Conservation (phyloP, 2,888 invertebrate genomes). For the Himalopsyche tibetana region DNA sequence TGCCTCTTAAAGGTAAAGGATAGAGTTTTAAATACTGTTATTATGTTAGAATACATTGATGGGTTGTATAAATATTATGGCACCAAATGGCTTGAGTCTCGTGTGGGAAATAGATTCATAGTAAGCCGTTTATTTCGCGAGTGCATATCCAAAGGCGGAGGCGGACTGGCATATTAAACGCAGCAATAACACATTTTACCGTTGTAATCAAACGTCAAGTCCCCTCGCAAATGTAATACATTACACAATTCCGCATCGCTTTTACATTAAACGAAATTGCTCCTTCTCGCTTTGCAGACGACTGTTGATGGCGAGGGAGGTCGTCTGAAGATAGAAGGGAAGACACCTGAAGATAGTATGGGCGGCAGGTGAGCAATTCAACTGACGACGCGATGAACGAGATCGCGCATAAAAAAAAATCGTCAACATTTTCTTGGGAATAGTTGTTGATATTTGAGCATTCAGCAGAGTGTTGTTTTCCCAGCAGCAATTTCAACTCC, state of each 20-base stretch:
- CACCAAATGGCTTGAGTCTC: background rate
- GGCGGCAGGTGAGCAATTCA: conserved; percentile 40
- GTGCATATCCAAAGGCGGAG: background rate
- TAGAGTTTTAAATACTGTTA: too few species aligned
- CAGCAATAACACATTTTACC: conserved; percentile 55
- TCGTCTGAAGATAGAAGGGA: background rate
- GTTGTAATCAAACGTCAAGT: conserved; percentile 54
- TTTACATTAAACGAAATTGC: conserved; percentile 54
- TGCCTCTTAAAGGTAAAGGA: too few species aligned
- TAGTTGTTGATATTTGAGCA: background rate
- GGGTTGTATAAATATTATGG: too few species aligned
- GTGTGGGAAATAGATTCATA: background rate
- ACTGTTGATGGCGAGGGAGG: background rate
- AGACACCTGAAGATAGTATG: conserved; percentile 17
- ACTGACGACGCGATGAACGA: conserved; percentile 36
- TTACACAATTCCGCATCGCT: conserved; percentile 54
- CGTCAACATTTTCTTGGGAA: background rate
- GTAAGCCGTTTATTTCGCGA: background rate
- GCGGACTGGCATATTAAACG: conserved; percentile 23
- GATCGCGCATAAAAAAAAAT: background rate
- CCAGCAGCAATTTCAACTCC: background rate
- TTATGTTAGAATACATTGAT: too few species aligned
- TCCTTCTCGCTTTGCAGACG: conserved; percentile 21
- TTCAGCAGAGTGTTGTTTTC: background rate
- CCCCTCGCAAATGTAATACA: conserved; percentile 46